A percentile compares a stretch with the other conserved stretches of the same genome.
Conservation (phyloP, 1,140 invertebrate species). For the Drosophila pruinosa region DNA sequence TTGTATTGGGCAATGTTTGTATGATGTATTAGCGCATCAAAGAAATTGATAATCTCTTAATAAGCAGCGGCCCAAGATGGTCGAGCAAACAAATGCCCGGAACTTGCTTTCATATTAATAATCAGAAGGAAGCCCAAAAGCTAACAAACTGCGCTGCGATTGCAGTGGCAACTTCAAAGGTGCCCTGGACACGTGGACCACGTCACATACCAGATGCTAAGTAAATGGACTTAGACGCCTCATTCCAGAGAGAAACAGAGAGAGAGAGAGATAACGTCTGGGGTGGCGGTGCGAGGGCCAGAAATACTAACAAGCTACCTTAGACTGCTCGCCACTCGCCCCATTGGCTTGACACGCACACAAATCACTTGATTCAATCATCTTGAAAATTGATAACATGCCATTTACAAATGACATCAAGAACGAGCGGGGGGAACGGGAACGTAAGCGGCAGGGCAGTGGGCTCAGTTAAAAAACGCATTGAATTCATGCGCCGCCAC, state of each 20-base stretch:
- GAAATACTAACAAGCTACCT: background rate
- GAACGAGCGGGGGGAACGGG: background rate
- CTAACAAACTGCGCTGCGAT: slow-evolving; percentile 44
- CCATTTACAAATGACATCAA: slow-evolving; percentile 82
- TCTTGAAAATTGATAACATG: slow-evolving; percentile 83
- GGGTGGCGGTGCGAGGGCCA: too few species aligned
- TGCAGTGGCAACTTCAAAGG: slow-evolving; percentile 37
- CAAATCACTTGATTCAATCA: slow-evolving; percentile 82
- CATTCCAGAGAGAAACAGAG: background rate
- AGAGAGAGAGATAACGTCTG: too few species aligned
- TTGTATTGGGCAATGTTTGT: slow-evolving; percentile 34
- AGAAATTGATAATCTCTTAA: slow-evolving; percentile 79
- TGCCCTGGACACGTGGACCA: slow-evolving; percentile 34
- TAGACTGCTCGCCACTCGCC: background rate
- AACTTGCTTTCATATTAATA: slow-evolving; percentile 36
- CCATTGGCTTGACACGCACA: slow-evolving; percentile 63
- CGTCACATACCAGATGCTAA: slow-evolving; percentile 5
- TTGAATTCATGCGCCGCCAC: slow-evolving; percentile 30
- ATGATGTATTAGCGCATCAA: slow-evolving; percentile 58
- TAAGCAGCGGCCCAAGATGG: slow-evolving; percentile 53
- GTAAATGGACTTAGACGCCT: background rate
- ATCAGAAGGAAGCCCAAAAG: slow-evolving; percentile 55
- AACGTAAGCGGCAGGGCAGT: background rate
- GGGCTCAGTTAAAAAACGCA: slow-evolving; percentile 56
- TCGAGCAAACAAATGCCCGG: slow-evolving; percentile 45